Percentiles rank a stretch among this genome's conserved stretches.
Evolutionary conservation across 2,113 vertebrate species (phyloP).

Genomic region (Nyctereutes procyonoides): DNA sequence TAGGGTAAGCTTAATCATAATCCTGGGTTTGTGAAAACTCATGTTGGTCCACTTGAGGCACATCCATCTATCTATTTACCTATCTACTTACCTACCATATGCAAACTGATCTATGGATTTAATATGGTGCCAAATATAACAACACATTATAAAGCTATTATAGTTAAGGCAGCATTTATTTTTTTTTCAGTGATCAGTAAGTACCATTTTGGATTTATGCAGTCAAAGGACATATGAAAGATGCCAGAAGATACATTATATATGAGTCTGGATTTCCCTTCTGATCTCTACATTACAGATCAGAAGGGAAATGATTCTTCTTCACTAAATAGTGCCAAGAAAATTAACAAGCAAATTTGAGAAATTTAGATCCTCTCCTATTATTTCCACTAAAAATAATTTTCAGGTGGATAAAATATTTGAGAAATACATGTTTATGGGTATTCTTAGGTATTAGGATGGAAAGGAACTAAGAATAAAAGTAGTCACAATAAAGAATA

Average conservation of each 20-base stretch:
- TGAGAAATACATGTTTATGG: neutral
- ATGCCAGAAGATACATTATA: neutral
- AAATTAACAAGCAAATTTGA: neutral
- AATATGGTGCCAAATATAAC: neutral
- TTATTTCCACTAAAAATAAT: neutral
- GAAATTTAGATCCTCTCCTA: neutral
- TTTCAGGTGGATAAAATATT: neutral
- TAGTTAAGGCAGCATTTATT: neutral
- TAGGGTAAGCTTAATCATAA: constrained; percentile 7
- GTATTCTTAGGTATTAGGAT: neutral
- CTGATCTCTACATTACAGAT: too few species aligned
- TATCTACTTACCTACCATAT: neutral
- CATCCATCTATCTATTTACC: neutral
- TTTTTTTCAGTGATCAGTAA: neutral
- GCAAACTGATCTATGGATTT: neutral
- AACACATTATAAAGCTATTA: neutral
- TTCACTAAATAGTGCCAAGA: neutral
- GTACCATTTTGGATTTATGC: neutral
- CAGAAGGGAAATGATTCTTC: neutral
- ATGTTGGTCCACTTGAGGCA: neutral
- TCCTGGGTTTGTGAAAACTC: neutral
- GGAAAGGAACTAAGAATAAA: neutral
- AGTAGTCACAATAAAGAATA: neutral
- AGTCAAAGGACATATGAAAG: neutral
- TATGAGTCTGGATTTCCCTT: neutral